Evolutionary conservation across 2,797 vertebrate species (phyloP).

Genomic region (Alauda arvensis): DNA sequence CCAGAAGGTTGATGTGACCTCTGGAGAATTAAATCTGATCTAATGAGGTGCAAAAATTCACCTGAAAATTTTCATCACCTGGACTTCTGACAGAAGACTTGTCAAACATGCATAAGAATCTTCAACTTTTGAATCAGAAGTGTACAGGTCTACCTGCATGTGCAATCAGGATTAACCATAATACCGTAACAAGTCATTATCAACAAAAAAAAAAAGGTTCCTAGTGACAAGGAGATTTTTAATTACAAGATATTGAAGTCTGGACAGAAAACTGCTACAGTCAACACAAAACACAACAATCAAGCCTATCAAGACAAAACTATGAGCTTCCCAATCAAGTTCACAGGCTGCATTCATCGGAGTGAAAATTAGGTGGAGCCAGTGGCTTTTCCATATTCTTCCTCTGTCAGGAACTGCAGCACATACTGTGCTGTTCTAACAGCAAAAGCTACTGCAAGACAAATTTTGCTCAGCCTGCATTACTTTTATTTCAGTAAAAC

Average conservation of each 20-base stretch:
- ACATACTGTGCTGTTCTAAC: neutral
- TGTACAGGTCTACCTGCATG: neutral
- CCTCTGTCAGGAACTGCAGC: neutral
- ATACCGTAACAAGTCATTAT: neutral
- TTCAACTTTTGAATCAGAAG: neutral
- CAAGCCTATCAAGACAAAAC: neutral
- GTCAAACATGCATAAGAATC: neutral
- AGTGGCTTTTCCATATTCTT: neutral
- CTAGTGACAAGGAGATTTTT: neutral
- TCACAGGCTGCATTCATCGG: neutral
- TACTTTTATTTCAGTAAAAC: neutral
- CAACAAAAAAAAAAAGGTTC: neutral
- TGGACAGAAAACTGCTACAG: neutral
- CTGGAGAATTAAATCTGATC: neutral
- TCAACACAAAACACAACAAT: neutral
- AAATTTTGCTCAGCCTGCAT: neutral
- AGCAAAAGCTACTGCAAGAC: neutral
- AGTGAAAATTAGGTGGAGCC: conserved; percentile 56
- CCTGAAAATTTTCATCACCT: neutral
- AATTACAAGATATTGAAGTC: neutral
- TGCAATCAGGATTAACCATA: neutral
- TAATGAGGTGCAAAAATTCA: neutral
- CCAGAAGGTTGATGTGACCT: neutral
- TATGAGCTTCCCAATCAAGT: neutral
- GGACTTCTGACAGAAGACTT: neutral